phyloP scores from a whole-genome alignment of 1,140 invertebrate species.

The Trichomalopsis sarcophagae region DNA sequence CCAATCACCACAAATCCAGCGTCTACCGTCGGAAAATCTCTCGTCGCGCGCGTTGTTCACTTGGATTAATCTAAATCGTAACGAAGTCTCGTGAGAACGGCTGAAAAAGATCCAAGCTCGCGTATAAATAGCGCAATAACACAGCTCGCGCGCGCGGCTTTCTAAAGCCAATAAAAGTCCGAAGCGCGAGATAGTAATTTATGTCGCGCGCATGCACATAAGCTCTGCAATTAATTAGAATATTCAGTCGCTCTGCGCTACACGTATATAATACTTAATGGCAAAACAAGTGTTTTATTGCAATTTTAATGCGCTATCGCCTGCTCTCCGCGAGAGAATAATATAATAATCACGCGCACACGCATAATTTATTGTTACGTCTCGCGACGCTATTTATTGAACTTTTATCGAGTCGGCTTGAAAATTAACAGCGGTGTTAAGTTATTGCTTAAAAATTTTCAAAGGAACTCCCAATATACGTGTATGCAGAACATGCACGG shows the following conservation, averaged over 20 bases:
- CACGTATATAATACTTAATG: background rate
- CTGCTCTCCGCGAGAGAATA: background rate
- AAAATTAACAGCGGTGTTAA: no score
- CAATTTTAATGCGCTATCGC: background rate
- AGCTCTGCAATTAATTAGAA: conserved; percentile 6
- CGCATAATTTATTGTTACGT: no score
- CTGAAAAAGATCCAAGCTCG: background rate
- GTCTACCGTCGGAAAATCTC: background rate
- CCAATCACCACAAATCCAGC: no score
- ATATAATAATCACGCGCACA: no score
- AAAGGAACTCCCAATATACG: no score
- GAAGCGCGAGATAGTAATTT: conserved; percentile 17
- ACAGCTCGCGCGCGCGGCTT: background rate
- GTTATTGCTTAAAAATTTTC: no score
- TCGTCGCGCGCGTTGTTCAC: background rate
- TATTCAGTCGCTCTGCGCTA: background rate
- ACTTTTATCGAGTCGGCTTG: no score
- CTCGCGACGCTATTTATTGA: no score
- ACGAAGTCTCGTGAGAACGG: background rate
- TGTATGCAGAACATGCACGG: no score
- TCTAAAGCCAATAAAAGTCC: conserved; percentile 5
- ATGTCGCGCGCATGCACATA: background rate
- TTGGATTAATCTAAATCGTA: background rate
- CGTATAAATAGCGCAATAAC: background rate
- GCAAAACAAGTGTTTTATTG: conserved; percentile 10